Evolutionary conservation across 2,888 invertebrate genomes (phyloP).

Genomic region (Phalera bucephala): DNA sequence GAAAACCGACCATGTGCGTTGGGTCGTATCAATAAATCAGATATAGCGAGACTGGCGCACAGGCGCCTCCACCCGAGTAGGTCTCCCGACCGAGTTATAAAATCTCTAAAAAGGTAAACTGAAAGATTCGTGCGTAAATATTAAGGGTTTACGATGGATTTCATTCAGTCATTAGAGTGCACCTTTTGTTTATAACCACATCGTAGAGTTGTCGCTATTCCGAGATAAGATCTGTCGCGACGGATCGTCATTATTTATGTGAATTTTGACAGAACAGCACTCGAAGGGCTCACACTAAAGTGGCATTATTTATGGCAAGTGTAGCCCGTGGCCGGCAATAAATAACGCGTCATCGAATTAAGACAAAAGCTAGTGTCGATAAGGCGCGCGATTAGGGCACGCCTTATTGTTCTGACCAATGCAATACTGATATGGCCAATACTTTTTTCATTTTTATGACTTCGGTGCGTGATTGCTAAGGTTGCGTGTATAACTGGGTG

Average conservation of each 20-base stretch:
- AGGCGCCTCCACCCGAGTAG: slow-evolving; percentile 64
- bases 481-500: slow-evolving; percentile 23
- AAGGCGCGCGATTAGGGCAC: slow-evolving; percentile 66
- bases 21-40: slow-evolving; percentile 81
- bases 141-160: slow-evolving; percentile 76
- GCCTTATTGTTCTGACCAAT: slow-evolving; percentile 67
- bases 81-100: slow-evolving; percentile 67
- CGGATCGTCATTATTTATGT: slow-evolving; percentile 76
- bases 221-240: slow-evolving; percentile 69
- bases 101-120: slow-evolving; percentile 75
- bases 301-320: slow-evolving; percentile 75
- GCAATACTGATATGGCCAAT: slow-evolving; percentile 63
- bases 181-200: slow-evolving; percentile 75
- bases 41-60: slow-evolving; percentile 64
- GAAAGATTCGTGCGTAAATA: slow-evolving; percentile 77
- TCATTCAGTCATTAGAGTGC: slow-evolving; percentile 77
- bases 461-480: slow-evolving; percentile 56
- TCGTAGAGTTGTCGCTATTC: slow-evolving; percentile 62
- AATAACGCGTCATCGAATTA: slow-evolving; percentile 75
- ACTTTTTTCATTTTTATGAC: slow-evolving; percentile 70
- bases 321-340: slow-evolving; percentile 56
- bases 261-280: slow-evolving; percentile 73
- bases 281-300: slow-evolving; percentile 60
- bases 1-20: slow-evolving; percentile 76
- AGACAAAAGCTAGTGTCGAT: slow-evolving; percentile 75